Evolutionary conservation across 2,797 vertebrate species (phyloP).

Genomic region (Cheirogaleus major): DNA sequence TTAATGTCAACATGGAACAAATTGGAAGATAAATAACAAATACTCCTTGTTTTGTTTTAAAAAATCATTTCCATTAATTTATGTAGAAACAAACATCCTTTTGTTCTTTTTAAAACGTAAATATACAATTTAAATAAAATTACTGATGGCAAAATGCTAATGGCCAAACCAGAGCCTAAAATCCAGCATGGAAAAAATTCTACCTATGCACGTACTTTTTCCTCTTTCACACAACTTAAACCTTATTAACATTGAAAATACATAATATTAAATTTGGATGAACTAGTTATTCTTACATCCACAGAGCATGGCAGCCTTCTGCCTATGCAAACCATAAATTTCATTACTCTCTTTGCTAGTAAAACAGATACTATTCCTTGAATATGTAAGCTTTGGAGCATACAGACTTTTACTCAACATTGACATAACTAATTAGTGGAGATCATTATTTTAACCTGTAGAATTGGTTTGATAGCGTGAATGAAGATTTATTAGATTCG

Average conservation of each 20-base stretch:
- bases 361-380: not conserved
- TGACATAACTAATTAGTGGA: not conserved
- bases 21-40: not conserved
- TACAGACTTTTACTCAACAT: not conserved
- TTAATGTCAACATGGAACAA: not conserved
- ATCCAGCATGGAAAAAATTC: not conserved
- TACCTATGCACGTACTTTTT: not conserved
- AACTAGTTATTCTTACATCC: not conserved
- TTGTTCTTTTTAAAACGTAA: not conserved
- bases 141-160: not conserved
- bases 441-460: slow-evolving; percentile 15
- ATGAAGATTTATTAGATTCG: not conserved
- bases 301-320: not conserved
- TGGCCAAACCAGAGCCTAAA: not conserved
- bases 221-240: not conserved
- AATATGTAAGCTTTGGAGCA: not conserved
- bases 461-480: not conserved
- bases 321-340: not conserved
- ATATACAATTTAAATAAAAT: not conserved
- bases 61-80: not conserved
- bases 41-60: not conserved
- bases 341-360: not conserved
- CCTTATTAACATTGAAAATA: not conserved
- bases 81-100: not conserved
- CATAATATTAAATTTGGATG: not conserved